Percentiles rank a stretch among this genome's conserved stretches.
These are phyloP conservation scores for Sinonovacula constricta DNA, from an alignment of 1,140 invertebrate genomes.

Conservation along the genomic window DNA sequence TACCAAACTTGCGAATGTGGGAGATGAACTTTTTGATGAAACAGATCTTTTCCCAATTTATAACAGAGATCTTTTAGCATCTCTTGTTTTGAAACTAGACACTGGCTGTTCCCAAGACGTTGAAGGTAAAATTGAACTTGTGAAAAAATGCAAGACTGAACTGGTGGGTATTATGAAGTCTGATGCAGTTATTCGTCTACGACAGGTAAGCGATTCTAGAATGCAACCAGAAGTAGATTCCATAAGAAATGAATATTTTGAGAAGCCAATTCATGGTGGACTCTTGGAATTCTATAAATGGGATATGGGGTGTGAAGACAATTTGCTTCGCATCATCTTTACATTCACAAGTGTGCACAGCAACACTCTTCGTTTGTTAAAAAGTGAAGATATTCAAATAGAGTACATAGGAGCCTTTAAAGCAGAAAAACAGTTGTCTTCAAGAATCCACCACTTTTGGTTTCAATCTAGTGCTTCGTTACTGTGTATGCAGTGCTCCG, in stretches of 20 bases:
- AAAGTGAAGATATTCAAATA: conserved; percentile 9
- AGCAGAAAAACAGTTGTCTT: conserved; percentile 60
- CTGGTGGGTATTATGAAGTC: conserved; percentile 53
- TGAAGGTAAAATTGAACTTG: not conserved
- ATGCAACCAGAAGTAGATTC: conserved; percentile 1
- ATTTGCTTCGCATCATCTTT: conserved; percentile 12
- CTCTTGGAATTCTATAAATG: conserved; percentile 22
- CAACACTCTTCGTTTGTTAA: conserved; percentile 17
- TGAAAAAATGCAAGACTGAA: conserved; percentile 3
- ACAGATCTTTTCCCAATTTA: conserved; percentile 46
- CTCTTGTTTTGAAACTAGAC: conserved; percentile 42
- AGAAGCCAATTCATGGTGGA: conserved; percentile 56
- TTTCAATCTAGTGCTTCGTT: conserved; percentile 21
- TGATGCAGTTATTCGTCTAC: conserved; percentile 55
- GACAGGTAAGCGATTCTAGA: not conserved
- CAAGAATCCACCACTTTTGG: conserved; percentile 54
- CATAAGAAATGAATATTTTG: conserved; percentile 40
- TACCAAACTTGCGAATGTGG: conserved; percentile 18
- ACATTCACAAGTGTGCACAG: conserved; percentile 56
- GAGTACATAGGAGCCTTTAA: conserved; percentile 58
- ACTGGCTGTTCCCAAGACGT: not conserved
- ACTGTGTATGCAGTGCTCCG: conserved; percentile 53
- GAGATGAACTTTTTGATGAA: conserved; percentile 20
- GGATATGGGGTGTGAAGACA: not conserved
- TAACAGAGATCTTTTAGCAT: conserved; percentile 50